A percentile compares a stretch with the other conserved stretches of the same genome.
Evolutionary conservation across 23 tunicate genomes (phyloP).

Genomic region (Trididemnum nubilum): DNA sequence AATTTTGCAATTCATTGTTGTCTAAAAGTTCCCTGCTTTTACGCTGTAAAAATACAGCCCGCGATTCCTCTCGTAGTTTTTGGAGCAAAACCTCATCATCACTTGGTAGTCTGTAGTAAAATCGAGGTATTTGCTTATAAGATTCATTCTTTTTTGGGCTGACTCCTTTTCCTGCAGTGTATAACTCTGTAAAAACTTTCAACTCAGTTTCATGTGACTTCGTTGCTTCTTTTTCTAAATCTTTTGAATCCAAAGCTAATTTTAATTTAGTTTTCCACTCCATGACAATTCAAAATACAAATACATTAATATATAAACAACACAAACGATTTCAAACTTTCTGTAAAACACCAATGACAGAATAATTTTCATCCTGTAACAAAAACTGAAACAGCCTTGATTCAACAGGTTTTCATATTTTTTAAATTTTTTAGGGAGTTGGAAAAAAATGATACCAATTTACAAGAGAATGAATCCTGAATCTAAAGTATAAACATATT

Average conservation of each 20-base stretch:
- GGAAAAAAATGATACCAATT: too few relatives aligned
- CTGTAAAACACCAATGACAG: too few relatives aligned
- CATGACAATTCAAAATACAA: too few relatives aligned
- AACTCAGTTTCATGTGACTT: conserved; percentile 52
- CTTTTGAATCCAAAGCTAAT: conserved; percentile 15
- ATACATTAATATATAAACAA: too few relatives aligned
- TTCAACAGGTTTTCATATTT: too few relatives aligned
- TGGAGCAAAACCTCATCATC: conserved; percentile 89
- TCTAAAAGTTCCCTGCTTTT: conserved; percentile 92
- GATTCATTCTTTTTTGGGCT: conserved; percentile 32
- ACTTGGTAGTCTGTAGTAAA: conserved; percentile 72
- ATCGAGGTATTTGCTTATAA: conserved; percentile 69
- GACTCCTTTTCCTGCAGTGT: conserved; percentile 63
- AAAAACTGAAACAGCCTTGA: too few relatives aligned
- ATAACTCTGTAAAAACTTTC: conserved; percentile 53
- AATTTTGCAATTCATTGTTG: conserved; percentile 94
- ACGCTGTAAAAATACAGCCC: conserved; percentile 97
- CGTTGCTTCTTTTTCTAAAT: neutral
- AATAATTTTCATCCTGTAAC: too few relatives aligned
- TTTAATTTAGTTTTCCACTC: conserved; percentile 67
- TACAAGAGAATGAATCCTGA: too few relatives aligned
- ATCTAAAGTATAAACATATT: too few relatives aligned
- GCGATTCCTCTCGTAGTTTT: conserved; percentile 93
- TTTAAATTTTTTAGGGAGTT: too few relatives aligned
- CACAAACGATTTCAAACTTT: too few relatives aligned